Evolutionary conservation across 2,888 invertebrate species (phyloP), one percentile per base, ranked within the genome.

Genomic region (Omphaloscelis lunosa): DNA sequence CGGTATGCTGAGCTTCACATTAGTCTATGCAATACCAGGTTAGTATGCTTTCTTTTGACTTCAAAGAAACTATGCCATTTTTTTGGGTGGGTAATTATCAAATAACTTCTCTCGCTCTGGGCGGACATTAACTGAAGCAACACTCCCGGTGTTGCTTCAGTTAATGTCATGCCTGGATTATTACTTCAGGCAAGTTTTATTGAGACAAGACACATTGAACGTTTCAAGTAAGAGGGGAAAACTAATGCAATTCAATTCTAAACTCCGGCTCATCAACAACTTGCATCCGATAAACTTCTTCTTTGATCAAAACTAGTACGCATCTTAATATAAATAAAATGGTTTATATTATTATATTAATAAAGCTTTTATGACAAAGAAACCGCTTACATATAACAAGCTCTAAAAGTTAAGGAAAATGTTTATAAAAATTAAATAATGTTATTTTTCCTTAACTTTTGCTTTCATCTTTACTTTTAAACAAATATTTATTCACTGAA

Each of bases 11-110:
- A 98, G 98, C 91, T 98, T 98, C 90, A 96, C 97, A 0, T 95
- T 98, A 77, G 98, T 98, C 58, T 98, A 98, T 90, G 97, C 98
- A 0, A 97, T 98, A 84, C 98, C 98, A 20, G 98, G 98, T 97
- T 85, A 95, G 95, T 89, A 20, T 5, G 0, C 1, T 12, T 12
- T 34, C 34, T 34, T 45, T n/a, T 29, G 8, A 48, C 7, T n/a
- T 45, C 1, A 17, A n/a, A 34, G 0, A 20, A 48, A 75, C 17
- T 17, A 17, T 20, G n/a, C 15, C n/a, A n/a, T n/a, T n/a, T n/a
- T n/a, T n/a, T n/a, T n/a, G n/a, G n/a, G n/a, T n/a, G n/a, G n/a
- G n/a, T n/a, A n/a, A n/a, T n/a, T n/a, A n/a, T n/a, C n/a, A n/a
- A n/a, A n/a, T n/a, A n/a, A n/a, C n/a, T n/a, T n/a, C n/a, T n/a